These are phyloP conservation scores for Thecocarcelia acutangulata DNA, from an alignment of 2,888 invertebrate genomes.

Conservation along the genomic window DNA sequence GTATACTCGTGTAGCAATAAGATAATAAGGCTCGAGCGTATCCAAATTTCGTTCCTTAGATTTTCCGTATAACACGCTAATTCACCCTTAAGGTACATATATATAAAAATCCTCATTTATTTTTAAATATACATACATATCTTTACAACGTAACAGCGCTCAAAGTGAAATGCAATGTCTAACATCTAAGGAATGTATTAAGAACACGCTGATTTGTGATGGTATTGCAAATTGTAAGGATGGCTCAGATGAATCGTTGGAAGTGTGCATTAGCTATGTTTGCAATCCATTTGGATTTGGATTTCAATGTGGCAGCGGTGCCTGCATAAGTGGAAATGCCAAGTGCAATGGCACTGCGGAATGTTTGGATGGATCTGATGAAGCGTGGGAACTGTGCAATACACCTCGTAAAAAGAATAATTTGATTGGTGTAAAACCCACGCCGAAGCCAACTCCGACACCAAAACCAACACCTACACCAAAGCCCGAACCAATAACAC, in stretches of 20 bases:
- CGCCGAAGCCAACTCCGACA: constrained; percentile 1
- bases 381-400: constrained; percentile 68
- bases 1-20: too few species aligned
- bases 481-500: background rate
- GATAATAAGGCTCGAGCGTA: too few species aligned
- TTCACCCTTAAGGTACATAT: too few species aligned
- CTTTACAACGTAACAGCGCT: constrained; percentile 1
- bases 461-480: background rate
- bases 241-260: constrained; percentile 77
- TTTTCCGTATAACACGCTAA: too few species aligned
- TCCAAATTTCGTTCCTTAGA: too few species aligned
- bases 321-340: constrained; percentile 61
- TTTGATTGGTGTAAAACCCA: background rate
- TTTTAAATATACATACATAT: too few species aligned
- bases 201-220: constrained; percentile 73
- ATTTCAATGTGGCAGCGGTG: constrained; percentile 76
- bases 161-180: constrained; percentile 70
- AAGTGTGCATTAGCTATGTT: constrained; percentile 61
- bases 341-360: constrained; percentile 80
- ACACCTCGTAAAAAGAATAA: constrained; percentile 12
- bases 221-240: constrained; percentile 75
- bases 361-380: constrained; percentile 75
- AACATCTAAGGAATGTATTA: constrained; percentile 75
- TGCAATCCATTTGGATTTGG: constrained; percentile 83
- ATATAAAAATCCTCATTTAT: too few species aligned